These are phyloP conservation scores for Ctenopoma multispine DNA, from an alignment of 2,797 vertebrate genomes.

Conservation along the genomic window DNA sequence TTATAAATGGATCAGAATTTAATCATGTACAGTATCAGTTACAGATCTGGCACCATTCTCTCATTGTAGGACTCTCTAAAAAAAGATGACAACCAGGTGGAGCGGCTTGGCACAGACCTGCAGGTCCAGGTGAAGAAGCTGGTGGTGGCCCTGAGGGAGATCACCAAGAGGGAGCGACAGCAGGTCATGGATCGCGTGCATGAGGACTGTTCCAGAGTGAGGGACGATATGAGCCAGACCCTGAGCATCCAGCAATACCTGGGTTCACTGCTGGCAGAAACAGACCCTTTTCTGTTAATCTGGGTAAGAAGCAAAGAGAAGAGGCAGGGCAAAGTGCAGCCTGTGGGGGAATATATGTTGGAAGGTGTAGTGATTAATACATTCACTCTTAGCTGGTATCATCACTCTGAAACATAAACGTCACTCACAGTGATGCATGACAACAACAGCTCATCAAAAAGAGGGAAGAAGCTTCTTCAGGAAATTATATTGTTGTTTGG, in stretches of 20 bases:
- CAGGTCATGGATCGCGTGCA: slow-evolving; percentile 66
- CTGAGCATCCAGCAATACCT: slow-evolving; percentile 75
- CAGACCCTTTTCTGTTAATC: slow-evolving; percentile 83
- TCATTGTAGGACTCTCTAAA: slow-evolving; percentile 68
- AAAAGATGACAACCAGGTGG: slow-evolving; percentile 71
- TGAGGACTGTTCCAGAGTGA: slow-evolving; percentile 68
- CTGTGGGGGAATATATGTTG: background rate
- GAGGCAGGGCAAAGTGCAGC: no score
- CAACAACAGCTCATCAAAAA: no score
- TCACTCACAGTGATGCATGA: no score
- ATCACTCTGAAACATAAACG: no score
- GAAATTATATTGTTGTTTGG: no score
- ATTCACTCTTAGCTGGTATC: background rate
- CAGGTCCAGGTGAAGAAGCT: slow-evolving; percentile 75
- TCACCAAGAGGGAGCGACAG: slow-evolving; percentile 74
- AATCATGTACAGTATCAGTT: background rate
- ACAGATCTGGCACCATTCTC: background rate
- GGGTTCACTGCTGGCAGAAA: slow-evolving; percentile 74
- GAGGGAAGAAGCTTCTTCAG: no score
- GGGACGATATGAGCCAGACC: slow-evolving; percentile 71
- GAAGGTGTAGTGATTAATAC: background rate
- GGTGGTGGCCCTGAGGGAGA: slow-evolving; percentile 70
- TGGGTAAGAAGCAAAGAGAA: slow-evolving; percentile 69
- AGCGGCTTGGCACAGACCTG: slow-evolving; percentile 72
- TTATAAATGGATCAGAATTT: background rate